These are phyloP conservation scores for Euwallacea fornicatus DNA, from an alignment of 1,140 invertebrate species.

Conservation along the genomic window DNA sequence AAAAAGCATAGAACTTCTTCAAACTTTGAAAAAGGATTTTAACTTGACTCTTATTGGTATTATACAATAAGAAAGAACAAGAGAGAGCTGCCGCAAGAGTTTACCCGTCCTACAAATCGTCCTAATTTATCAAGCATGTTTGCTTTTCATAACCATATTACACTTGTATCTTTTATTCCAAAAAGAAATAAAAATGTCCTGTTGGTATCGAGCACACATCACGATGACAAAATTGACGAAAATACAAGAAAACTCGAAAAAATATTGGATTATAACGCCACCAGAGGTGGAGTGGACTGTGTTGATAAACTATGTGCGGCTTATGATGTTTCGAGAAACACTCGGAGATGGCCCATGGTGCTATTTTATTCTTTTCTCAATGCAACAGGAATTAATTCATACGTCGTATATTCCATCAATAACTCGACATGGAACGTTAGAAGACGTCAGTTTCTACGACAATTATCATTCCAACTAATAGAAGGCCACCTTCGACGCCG, in stretches of 20 bases:
- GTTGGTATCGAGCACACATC: conserved; percentile 46
- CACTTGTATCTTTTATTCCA: conserved; percentile 40
- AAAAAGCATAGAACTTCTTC: too few species aligned
- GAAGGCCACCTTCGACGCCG: too few species aligned
- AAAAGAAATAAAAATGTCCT: conserved; percentile 44
- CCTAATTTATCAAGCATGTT: conserved; percentile 10
- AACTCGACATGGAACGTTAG: too few species aligned
- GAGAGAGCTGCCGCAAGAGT: conserved; percentile 30
- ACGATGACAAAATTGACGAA: conserved; percentile 27
- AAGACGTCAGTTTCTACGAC: too few species aligned
- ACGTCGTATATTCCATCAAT: background rate
- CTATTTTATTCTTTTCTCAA: conserved; percentile 36
- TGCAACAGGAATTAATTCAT: conserved; percentile 25
- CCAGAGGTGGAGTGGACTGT: conserved; percentile 36
- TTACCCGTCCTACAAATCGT: background rate
- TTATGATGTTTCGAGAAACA: conserved; percentile 31
- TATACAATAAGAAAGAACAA: conserved; percentile 48
- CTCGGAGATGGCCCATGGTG: conserved; percentile 31
- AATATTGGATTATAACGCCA: conserved; percentile 36
- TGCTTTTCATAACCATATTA: conserved; percentile 30
- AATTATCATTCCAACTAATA: too few species aligned
- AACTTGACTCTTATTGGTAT: conserved; percentile 44
- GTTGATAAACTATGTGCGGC: conserved; percentile 32
- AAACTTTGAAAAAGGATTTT: too few species aligned
- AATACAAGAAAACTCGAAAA: conserved; percentile 29